Base-by-base conservation (phyloP, 2,888 invertebrate genomes). In the Drosophila putrida region DNA sequence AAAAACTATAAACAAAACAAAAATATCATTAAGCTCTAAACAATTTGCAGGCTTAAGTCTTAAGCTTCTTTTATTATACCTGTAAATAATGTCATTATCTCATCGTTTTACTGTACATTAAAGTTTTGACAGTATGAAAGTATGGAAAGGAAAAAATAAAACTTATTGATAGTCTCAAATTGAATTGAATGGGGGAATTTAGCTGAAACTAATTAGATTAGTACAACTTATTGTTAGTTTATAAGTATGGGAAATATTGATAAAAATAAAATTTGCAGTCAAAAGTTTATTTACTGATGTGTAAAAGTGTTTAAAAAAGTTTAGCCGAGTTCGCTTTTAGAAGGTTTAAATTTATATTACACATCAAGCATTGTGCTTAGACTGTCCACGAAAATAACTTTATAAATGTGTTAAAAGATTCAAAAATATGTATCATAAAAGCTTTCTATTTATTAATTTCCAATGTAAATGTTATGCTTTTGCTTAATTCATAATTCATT, bases 61-160 rank as follows among this genome's bases (percentile, higher is more conserved):
- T 63, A 69, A 68, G 64, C 63, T 70, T 47, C 2, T 41, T 31
- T 35, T 25, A 55, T 35, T 49, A 25, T 47, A 57, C 44, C 33
- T 77, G 77, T 75, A 71, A 67, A 77, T 77, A 78, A 77, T 44
- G 11, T 43, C 41, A 62, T 55, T 60, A 39, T 57, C 50, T 59
- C 43, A 62, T 69, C 31, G 66, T 55, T 64, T 65, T 49, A 28
- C 41, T 51, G n/a, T 60, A 44, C 55, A 49, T 63, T 13, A 1
- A 54, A 65, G 20, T 33, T 50, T 57, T 49, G 35, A 20, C 60
- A 58, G 46, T 35, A 39, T 38, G 15, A 41, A 10, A 57, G 20
- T 36, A 67, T 38, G 49, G 10, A 41, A 41, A 49, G 11, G 6
- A 20, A 33, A 36, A 25, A 33, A 38, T n/a, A 6, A 8, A 36